Conservation (phyloP, 1,140 invertebrate genomes). For the Plodia interpunctella region DNA sequence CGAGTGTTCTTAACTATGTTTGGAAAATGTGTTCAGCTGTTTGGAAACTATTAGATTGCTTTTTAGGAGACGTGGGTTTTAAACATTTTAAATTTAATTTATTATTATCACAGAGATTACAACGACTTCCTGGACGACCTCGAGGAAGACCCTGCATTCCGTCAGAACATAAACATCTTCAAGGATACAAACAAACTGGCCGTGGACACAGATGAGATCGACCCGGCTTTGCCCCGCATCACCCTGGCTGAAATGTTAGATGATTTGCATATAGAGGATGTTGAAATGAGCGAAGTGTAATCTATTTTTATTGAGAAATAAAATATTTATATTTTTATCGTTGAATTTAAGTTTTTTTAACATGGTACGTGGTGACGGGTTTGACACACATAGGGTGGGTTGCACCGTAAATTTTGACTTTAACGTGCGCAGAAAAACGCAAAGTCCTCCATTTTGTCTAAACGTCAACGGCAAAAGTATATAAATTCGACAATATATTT, state of each 20-base stretch:
- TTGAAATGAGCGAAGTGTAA: constrained; percentile 80
- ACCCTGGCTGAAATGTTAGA: constrained; percentile 99
- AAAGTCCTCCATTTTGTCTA: too few species aligned
- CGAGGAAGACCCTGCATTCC: constrained; percentile 93
- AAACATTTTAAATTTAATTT: too few species aligned
- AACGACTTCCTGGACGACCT: constrained; percentile 98
- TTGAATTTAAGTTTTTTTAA: background rate
- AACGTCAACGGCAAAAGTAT: too few species aligned
- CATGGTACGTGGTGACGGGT: too few species aligned
- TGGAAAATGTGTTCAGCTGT: too few species aligned
- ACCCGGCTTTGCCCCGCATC: constrained; percentile 87
- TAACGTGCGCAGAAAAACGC: too few species aligned
- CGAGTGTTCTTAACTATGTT: too few species aligned
- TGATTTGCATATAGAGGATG: constrained; percentile 90
- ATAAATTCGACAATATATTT: too few species aligned
- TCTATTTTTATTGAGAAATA: background rate
- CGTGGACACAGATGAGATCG: constrained; percentile 83
- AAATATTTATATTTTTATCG: background rate
- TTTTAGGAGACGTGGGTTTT: too few species aligned
- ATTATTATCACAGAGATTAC: constrained; percentile 85
- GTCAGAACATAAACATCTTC: constrained; percentile 97
- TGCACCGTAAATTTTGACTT: too few species aligned
- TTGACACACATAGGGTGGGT: too few species aligned
- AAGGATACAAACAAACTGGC: constrained; percentile 83
- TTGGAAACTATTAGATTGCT: too few species aligned